phyloP scores from a whole-genome alignment of 2,113 vertebrate species.

The Capra hircus region DNA sequence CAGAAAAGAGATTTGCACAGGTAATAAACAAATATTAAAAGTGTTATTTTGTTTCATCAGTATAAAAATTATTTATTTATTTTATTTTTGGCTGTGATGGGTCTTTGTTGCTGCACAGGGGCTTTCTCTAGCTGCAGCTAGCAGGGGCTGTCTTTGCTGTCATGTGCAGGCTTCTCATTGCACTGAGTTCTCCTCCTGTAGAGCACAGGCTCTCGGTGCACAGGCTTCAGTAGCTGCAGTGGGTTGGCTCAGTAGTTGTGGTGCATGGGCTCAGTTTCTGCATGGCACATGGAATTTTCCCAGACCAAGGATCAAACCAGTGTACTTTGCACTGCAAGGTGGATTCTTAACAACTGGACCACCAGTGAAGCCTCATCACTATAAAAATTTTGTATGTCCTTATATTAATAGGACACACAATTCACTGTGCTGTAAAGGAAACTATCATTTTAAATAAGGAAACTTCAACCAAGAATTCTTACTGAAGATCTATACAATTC shows the following conservation, averaged over 20 bases:
- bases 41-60: background rate
- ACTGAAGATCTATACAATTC: background rate
- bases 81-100: background rate
- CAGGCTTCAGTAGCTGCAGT: background rate
- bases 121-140: background rate
- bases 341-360: background rate
- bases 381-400: background rate
- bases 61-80: background rate
- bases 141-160: background rate
- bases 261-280: background rate
- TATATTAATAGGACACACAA: background rate
- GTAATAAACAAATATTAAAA: background rate
- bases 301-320: background rate
- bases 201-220: background rate
- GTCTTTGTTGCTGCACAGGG: background rate
- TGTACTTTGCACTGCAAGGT: background rate
- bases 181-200: background rate
- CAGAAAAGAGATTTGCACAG: background rate
- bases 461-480: background rate
- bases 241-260: background rate
- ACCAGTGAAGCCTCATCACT: background rate
- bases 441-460: background rate
- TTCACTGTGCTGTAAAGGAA: background rate
- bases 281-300: background rate
- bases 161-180: background rate